Percentiles rank a stretch among this genome's conserved stretches.
These are phyloP conservation scores for Siphamia tubifer DNA, from an alignment of 2,113 vertebrate species.

Conservation along the genomic window DNA sequence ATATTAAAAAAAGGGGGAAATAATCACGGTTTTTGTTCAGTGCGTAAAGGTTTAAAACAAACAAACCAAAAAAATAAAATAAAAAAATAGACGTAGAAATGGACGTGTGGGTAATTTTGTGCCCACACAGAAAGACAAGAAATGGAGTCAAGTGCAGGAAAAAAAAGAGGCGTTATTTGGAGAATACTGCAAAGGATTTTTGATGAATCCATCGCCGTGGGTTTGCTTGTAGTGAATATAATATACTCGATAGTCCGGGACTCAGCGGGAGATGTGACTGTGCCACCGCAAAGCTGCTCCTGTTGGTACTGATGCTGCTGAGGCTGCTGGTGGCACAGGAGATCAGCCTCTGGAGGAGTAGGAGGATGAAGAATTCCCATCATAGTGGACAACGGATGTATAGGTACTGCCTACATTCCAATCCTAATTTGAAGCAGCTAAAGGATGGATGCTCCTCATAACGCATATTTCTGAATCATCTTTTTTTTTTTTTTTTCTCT, in stretches of 20 bases:
- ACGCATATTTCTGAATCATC: slow-evolving; percentile 44
- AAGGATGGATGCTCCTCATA: too few species aligned
- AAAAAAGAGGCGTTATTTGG: neutral
- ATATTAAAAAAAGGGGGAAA: too few species aligned
- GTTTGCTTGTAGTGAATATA: slow-evolving; percentile 8
- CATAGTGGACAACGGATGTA: neutral
- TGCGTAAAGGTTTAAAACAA: neutral
- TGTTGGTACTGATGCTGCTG: slow-evolving; percentile 2
- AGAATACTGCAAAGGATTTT: slow-evolving; percentile 36
- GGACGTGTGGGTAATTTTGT: slow-evolving; percentile 14
- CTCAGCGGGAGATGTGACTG: slow-evolving; percentile 53
- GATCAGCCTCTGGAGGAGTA: slow-evolving; percentile 13
- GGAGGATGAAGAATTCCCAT: neutral
- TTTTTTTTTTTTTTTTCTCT: neutral
- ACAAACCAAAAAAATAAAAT: too few species aligned
- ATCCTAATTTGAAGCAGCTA: too few species aligned
- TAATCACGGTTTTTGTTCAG: neutral
- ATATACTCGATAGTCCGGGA: slow-evolving; percentile 30
- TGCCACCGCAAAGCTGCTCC: slow-evolving; percentile 50
- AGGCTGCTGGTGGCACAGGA: neutral
- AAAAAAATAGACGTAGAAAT: neutral
- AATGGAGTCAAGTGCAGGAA: too few species aligned
- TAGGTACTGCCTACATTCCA: neutral
- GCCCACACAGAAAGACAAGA: neutral
- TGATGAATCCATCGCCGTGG: neutral